Conservation (phyloP, 2,113 vertebrate genomes). For the Paratilapia polleni region DNA sequence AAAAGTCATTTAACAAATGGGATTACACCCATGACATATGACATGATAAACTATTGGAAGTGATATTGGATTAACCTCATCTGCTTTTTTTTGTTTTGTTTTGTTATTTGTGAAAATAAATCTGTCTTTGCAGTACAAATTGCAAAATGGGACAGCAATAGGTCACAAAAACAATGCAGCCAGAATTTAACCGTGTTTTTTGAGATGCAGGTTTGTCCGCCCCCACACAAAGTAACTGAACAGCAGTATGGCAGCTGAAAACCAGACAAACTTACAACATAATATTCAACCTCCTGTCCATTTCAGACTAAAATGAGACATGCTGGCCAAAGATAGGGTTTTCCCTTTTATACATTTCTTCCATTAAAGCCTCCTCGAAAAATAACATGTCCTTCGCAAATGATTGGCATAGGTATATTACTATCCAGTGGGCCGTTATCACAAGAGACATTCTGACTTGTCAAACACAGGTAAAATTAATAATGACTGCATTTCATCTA, state of each 20-base stretch:
- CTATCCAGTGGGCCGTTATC: background rate
- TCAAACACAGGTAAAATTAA: conserved; percentile 17
- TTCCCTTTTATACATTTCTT: background rate
- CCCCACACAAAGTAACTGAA: background rate
- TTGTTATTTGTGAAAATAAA: background rate
- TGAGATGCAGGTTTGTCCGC: background rate
- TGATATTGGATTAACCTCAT: conserved; percentile 21
- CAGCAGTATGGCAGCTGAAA: background rate
- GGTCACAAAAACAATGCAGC: background rate
- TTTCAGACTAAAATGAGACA: background rate
- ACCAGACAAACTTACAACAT: background rate
- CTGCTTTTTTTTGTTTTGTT: background rate
- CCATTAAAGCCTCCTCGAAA: background rate
- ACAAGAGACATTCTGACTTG: conserved; percentile 1
- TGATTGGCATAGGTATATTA: background rate
- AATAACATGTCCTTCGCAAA: background rate
- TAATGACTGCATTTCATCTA: background rate
- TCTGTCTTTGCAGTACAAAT: background rate
- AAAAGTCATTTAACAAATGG: conserved; percentile 58
- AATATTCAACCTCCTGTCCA: background rate
- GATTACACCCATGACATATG: conserved; percentile 35
- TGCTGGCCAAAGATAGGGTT: background rate
- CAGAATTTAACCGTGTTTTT: background rate
- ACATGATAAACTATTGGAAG: conserved; percentile 50
- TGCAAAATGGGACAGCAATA: background rate